A percentile compares a stretch with the other conserved stretches of the same genome.
Evolutionary conservation across 2,113 vertebrate species (phyloP).

Genomic region (Hippocampus abdominalis): DNA sequence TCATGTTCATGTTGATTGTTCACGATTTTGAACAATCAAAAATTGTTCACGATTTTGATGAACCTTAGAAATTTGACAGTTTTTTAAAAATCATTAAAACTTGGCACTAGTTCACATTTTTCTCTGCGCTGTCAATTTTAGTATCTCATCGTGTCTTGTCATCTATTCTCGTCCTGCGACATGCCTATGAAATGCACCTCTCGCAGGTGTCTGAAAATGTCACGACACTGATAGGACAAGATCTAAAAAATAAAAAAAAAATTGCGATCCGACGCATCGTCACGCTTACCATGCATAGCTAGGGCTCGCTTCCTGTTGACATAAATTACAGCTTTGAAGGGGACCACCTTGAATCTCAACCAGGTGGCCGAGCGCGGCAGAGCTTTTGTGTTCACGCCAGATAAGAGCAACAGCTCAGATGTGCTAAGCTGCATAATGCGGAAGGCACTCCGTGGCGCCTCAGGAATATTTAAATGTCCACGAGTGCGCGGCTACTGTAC

Average conservation of each 20-base stretch:
- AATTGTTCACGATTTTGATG: too few relatives aligned
- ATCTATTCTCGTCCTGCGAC: too few relatives aligned
- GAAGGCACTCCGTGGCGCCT: background rate
- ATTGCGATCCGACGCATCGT: slow-evolving; percentile 39
- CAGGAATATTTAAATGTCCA: slow-evolving; percentile 1
- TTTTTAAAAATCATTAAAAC: too few relatives aligned
- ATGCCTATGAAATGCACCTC: background rate
- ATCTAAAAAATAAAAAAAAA: slow-evolving; percentile 34
- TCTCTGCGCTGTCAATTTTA: too few relatives aligned
- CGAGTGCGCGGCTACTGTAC: background rate
- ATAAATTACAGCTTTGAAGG: slow-evolving; percentile 48
- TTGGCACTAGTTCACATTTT: too few relatives aligned
- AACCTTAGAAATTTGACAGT: too few relatives aligned
- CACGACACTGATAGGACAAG: slow-evolving; percentile 12
- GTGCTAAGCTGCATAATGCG: slow-evolving; percentile 23
- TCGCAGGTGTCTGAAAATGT: background rate
- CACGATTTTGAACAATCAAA: too few relatives aligned
- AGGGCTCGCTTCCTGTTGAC: slow-evolving; percentile 46
- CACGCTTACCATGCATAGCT: slow-evolving; percentile 48
- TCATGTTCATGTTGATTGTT: too few relatives aligned
- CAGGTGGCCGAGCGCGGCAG: slow-evolving; percentile 31
- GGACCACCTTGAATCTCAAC: slow-evolving; percentile 43
- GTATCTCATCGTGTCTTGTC: too few relatives aligned
- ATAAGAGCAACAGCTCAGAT: slow-evolving; percentile 41
- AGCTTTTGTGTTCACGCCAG: slow-evolving; percentile 43